Base-by-base conservation (phyloP, 2,888 invertebrate genomes). In the Drosophila hamatofila region DNA sequence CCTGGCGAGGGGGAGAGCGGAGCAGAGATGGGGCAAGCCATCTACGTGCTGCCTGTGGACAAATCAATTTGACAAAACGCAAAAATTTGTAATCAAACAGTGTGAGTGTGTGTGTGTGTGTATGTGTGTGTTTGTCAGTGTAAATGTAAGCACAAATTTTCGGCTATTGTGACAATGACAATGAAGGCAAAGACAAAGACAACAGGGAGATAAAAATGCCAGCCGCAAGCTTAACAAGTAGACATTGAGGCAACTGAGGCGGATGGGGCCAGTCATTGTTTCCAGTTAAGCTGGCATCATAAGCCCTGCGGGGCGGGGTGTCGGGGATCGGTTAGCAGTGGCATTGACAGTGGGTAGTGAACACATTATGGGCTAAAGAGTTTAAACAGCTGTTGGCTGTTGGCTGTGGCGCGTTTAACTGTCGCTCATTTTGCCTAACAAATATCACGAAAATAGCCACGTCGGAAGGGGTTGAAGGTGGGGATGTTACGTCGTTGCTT, bases 1-100 rank as follows among this genome's bases (percentile, higher is more conserved):
- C 18, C 12, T 0, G 39, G 18, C 37, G 3, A 39, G 11, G n/a
- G 52, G 11, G 9, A 7, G n/a, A n/a, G 25, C 27, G 4, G 46
- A 42, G 16, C 14, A 6, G 18, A 5, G 39, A 4, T 23, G 54
- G 6, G 46, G 21, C 30, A 35, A 8, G 58, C 48, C 64, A 65
- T 67, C 69, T 82, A 83, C 79, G 79, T 78, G 78, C 62, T 67
- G 72, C 49, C 63, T 52, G 59, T 54, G 60, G 73, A 73, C 84
- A 84, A 87, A 84, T 88, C 88, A 84, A 84, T 84, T 84, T 84
- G 71, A 78, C 54, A 83, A 72, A 73, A 72, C 65, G 61, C 67
- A 74, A 61, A 72, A 76, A 72, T 79, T 78, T 87, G 75, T 80
- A 78, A 87, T 83, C 75, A 83, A 73, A 71, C 67, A 66, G 61